phyloP scores from a whole-genome alignment of 53 echinoderm and acorn worm species.

The Antedon mediterranea region DNA sequence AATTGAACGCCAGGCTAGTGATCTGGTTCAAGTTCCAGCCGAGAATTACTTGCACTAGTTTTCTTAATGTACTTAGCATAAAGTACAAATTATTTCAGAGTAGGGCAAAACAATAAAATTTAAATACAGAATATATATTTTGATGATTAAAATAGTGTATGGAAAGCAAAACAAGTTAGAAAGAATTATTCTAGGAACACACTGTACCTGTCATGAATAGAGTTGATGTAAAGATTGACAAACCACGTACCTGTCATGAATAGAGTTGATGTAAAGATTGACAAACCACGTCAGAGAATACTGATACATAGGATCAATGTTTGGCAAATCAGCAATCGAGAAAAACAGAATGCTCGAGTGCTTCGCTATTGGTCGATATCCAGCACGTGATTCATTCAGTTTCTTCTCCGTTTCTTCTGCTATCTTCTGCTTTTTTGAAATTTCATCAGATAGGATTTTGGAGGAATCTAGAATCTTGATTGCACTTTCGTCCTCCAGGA shows the following conservation, averaged over 20 bases:
- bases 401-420: constrained; percentile 99
- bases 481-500: constrained; percentile 90
- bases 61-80: no score
- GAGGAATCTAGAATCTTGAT: constrained; percentile 82
- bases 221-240: no score
- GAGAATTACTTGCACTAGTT: no score
- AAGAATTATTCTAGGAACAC: no score
- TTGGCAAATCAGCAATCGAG: constrained; percentile 86
- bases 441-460: constrained; percentile 88
- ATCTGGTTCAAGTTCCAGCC: no score
- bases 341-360: constrained; percentile 97
- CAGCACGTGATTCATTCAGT: constrained; percentile 84
- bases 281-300: constrained; percentile 98
- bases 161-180: no score
- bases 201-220: no score
- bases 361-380: constrained; percentile 95
- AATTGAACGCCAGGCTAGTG: no score
- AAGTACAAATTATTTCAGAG: no score
- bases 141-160: no score
- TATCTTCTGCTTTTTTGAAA: constrained; percentile 99
- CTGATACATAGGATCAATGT: constrained; percentile 99
- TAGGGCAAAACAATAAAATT: no score
- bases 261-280: constrained; percentile 98
- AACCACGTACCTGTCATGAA: constrained; percentile 85
- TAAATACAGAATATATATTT: no score